Conservation (phyloP, 2,113 vertebrate species). For the Ginglymostoma cirratum region DNA sequence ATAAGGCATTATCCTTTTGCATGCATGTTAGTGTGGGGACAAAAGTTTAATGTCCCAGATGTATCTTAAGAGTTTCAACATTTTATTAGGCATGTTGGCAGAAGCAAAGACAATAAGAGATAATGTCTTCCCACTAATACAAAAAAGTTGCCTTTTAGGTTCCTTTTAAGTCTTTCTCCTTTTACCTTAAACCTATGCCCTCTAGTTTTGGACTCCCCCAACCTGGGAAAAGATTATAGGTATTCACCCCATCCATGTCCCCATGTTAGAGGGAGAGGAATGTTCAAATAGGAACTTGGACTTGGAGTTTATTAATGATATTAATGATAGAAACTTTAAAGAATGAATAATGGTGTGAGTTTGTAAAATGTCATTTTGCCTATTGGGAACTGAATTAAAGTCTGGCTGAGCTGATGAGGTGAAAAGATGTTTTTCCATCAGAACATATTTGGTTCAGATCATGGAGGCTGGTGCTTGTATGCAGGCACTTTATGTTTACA, state of each 20-base stretch:
- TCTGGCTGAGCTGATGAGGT: neutral
- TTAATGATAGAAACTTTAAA: neutral
- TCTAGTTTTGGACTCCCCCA: too few relatives aligned
- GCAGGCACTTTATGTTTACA: neutral
- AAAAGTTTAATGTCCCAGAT: neutral
- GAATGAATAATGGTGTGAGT: neutral
- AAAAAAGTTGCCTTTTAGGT: neutral
- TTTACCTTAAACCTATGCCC: too few relatives aligned
- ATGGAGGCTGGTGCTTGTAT: neutral
- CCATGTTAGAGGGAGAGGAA: too few relatives aligned
- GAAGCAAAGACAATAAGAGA: neutral
- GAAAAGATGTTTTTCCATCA: neutral
- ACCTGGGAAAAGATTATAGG: too few relatives aligned
- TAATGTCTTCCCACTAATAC: neutral
- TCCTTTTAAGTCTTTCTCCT: too few relatives aligned
- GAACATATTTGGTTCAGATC: neutral
- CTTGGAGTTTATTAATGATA: neutral
- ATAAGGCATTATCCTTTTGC: neutral
- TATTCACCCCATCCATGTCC: too few relatives aligned
- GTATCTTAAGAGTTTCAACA: neutral
- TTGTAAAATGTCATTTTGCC: neutral
- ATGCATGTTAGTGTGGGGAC: neutral
- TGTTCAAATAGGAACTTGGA: too few relatives aligned
- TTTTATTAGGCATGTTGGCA: neutral
- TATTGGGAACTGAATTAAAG: neutral